Percentiles rank a stretch among this genome's conserved stretches.
These are phyloP conservation scores for Lophius americanus DNA, from an alignment of 2,797 vertebrate species.

Conservation along the genomic window DNA sequence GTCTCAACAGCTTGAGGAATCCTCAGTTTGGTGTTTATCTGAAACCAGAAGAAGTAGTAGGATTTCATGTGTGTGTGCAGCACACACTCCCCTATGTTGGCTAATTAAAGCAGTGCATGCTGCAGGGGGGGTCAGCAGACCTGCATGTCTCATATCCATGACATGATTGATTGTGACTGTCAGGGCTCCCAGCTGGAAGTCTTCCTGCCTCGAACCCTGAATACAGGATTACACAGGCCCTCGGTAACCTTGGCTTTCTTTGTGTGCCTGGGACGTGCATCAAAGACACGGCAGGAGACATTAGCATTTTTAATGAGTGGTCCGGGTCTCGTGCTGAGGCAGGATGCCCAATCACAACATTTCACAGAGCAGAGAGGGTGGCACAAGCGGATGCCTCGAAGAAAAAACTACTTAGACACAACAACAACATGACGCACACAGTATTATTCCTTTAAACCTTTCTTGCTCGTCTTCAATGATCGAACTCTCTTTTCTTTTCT, in stretches of 20 bases:
- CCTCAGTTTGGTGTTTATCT: slow-evolving; percentile 34
- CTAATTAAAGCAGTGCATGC: slow-evolving; percentile 89
- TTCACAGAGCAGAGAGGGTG: slow-evolving; percentile 55
- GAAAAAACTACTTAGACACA: neutral
- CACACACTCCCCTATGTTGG: slow-evolving; percentile 11
- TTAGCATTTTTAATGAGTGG: slow-evolving; percentile 95
- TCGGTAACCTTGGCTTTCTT: slow-evolving; percentile 89
- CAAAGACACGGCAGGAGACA: slow-evolving; percentile 88
- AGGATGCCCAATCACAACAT: slow-evolving; percentile 66
- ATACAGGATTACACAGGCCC: slow-evolving; percentile 93
- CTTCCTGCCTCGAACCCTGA: slow-evolving; percentile 80
- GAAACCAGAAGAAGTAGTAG: slow-evolving; percentile 32
- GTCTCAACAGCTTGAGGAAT: slow-evolving; percentile 29
- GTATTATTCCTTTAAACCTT: neutral
- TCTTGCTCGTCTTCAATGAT: neutral
- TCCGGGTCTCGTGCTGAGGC: slow-evolving; percentile 74
- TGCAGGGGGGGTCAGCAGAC: slow-evolving; percentile 80
- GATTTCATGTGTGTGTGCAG: slow-evolving; percentile 11
- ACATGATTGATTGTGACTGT: slow-evolving; percentile 94
- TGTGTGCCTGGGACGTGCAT: slow-evolving; percentile 85
- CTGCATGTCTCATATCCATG: slow-evolving; percentile 72
- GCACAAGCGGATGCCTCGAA: slow-evolving; percentile 12
- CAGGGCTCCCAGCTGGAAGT: slow-evolving; percentile 89
- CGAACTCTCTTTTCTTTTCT: neutral
- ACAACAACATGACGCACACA: slow-evolving; percentile 1